A percentile compares a stretch with the other conserved stretches of the same genome.
These are phyloP conservation scores for Podargus strigoides DNA, from an alignment of 2,797 vertebrate genomes.

Conservation along the genomic window DNA sequence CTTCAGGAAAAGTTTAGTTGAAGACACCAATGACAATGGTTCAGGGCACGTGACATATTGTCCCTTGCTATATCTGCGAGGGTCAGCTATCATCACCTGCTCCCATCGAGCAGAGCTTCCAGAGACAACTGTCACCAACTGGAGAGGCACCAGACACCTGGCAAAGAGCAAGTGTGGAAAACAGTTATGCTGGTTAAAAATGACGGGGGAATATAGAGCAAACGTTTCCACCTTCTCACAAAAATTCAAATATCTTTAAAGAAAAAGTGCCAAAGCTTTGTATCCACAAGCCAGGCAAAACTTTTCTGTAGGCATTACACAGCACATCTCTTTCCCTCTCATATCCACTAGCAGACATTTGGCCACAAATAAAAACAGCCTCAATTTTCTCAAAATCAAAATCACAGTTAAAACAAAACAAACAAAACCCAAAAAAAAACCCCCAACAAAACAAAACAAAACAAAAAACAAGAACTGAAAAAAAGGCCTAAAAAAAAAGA, in stretches of 20 bases:
- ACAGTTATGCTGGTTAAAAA: not conserved
- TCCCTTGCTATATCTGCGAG: rapidly evolving
- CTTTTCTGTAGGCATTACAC: not conserved
- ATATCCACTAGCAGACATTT: not conserved
- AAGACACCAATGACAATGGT: not conserved
- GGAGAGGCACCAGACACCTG: not conserved
- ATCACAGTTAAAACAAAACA: not conserved
- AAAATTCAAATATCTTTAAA: not conserved
- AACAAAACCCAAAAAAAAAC: not conserved
- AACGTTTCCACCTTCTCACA: not conserved
- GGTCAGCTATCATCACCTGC: rapidly evolving
- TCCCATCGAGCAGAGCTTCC: not conserved
- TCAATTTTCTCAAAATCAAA: not conserved
- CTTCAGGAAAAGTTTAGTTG: not conserved
- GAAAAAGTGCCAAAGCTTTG: not conserved
- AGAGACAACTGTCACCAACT: not conserved
- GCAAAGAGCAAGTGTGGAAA: not conserved
- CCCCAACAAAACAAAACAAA: not conserved
- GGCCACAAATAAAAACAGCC: not conserved
- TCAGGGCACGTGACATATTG: not conserved
- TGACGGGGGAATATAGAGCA: not conserved
- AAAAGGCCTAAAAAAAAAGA: not conserved
- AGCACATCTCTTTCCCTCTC: not conserved
- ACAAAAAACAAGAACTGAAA: not conserved
- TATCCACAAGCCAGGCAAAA: not conserved